These are phyloP conservation scores for Chloebia gouldiae DNA, from an alignment of 2,113 vertebrate genomes.

Conservation along the genomic window DNA sequence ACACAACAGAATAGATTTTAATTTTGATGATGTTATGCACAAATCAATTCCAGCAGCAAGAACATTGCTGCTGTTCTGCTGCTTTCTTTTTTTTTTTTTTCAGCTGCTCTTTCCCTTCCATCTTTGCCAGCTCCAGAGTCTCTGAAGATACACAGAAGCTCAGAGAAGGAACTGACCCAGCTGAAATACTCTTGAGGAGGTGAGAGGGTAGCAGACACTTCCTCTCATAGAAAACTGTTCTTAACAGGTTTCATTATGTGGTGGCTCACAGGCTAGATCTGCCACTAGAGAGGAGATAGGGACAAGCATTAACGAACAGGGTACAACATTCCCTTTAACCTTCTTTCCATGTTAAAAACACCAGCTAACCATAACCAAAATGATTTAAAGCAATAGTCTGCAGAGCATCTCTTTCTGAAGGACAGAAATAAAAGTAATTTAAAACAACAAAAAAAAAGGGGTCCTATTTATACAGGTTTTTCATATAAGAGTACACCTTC, in stretches of 20 bases:
- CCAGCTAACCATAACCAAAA: background rate
- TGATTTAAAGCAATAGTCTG: background rate
- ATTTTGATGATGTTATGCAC: background rate
- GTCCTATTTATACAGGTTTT: background rate
- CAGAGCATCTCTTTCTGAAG: background rate
- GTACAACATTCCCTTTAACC: background rate
- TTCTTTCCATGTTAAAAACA: background rate
- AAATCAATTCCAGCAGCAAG: background rate
- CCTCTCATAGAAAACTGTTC: background rate
- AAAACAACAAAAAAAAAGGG: accelerated
- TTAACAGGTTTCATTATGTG: background rate
- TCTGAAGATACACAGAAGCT: background rate
- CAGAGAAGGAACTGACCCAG: background rate
- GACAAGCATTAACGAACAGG: background rate
- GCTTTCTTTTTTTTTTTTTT: background rate
- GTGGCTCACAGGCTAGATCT: background rate
- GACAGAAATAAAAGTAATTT: background rate
- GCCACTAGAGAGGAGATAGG: background rate
- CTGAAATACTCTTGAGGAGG: background rate
- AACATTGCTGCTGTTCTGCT: accelerated
- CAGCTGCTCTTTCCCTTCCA: background rate
- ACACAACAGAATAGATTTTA: background rate
- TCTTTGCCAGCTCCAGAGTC: background rate
- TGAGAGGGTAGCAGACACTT: background rate
- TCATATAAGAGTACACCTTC: background rate